Percentiles rank a stretch among this genome's conserved stretches.
Conservation (phyloP, 2,113 vertebrate genomes). For the Bujurquina vittata region DNA sequence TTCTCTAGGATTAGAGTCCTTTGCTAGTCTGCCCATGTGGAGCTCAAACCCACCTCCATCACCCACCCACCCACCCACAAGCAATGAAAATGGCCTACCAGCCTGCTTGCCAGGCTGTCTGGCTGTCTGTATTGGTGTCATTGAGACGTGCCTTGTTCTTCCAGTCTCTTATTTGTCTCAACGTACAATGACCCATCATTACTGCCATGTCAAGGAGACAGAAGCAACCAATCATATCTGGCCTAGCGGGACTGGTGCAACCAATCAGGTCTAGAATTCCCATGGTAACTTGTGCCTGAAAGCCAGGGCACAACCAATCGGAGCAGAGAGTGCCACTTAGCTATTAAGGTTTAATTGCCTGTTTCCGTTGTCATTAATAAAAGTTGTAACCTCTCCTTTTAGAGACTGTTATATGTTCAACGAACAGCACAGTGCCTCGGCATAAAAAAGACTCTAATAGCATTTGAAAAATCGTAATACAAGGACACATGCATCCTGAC, state of each 20-base stretch:
- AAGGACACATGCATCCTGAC: conserved; percentile 34
- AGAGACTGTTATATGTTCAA: conserved; percentile 45
- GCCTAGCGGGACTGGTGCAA: conserved; percentile 32
- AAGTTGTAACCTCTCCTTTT: conserved; percentile 62
- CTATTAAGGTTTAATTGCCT: conserved; percentile 71
- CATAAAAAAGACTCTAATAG: conserved; percentile 27
- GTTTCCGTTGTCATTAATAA: conserved; percentile 77
- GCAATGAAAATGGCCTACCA: conserved; percentile 41
- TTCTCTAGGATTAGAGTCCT: conserved; percentile 50
- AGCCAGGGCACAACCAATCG: conserved; percentile 62
- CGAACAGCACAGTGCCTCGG: conserved; percentile 21
- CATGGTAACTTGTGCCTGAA: conserved; percentile 74
- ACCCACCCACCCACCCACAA: conserved; percentile 4
- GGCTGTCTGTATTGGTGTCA: conserved; percentile 67
- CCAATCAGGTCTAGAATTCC: conserved; percentile 70
- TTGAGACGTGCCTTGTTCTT: conserved; percentile 73
- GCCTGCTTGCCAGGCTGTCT: conserved; percentile 47
- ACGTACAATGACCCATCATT: conserved; percentile 72
- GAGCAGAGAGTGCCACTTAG: conserved; percentile 51
- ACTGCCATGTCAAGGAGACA: conserved; percentile 78
- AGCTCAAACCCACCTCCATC: conserved; percentile 13
- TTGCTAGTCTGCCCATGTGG: conserved; percentile 37
- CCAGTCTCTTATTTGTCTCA: conserved; percentile 65
- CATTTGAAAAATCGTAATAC: conserved; percentile 25
- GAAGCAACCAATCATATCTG: conserved; percentile 71